A percentile compares a stretch with the other conserved stretches of the same genome.
phyloP scores from a whole-genome alignment of 2,888 invertebrate genomes.

The Drosophila pseudotakahashii region DNA sequence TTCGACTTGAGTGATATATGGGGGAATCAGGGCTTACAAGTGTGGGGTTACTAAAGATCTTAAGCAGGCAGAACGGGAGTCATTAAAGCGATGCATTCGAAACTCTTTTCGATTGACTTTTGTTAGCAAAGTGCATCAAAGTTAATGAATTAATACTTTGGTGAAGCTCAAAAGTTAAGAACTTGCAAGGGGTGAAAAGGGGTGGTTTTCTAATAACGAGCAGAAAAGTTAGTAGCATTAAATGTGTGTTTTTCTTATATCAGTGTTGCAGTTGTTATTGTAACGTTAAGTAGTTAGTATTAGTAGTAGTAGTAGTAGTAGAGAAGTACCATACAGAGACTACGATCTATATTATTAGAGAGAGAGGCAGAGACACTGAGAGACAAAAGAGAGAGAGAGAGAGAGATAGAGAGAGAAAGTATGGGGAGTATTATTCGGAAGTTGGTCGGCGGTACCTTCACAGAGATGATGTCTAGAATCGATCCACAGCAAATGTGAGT shows the following conservation, averaged over 20 bases:
- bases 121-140: conserved; percentile 36
- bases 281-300: conserved; percentile 22
- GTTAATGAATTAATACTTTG: conserved; percentile 19
- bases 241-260: conserved; percentile 21
- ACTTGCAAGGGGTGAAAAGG: conserved; percentile 7
- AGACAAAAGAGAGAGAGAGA: conserved; percentile 33
- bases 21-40: neutral
- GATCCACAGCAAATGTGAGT: conserved; percentile 35
- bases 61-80: conserved; percentile 21
- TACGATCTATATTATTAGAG: conserved; percentile 36
- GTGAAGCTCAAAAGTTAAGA: conserved; percentile 9
- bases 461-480: conserved; percentile 60
- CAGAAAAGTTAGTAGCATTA: conserved; percentile 43
- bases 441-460: conserved; percentile 63
- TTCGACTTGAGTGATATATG: conserved; percentile 16
- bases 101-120: conserved; percentile 6
- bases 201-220: conserved; percentile 5
- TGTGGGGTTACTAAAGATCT: conserved; percentile 19
- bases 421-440: conserved; percentile 50
- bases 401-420: conserved; percentile 31
- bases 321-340: conserved; percentile 49
- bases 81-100: conserved; percentile 52
- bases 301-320: conserved; percentile 18
- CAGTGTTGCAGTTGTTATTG: conserved; percentile 42
- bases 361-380: conserved; percentile 30